These are phyloP conservation scores for Gobio gobio DNA, from an alignment of 2,113 vertebrate species.

Conservation along the genomic window DNA sequence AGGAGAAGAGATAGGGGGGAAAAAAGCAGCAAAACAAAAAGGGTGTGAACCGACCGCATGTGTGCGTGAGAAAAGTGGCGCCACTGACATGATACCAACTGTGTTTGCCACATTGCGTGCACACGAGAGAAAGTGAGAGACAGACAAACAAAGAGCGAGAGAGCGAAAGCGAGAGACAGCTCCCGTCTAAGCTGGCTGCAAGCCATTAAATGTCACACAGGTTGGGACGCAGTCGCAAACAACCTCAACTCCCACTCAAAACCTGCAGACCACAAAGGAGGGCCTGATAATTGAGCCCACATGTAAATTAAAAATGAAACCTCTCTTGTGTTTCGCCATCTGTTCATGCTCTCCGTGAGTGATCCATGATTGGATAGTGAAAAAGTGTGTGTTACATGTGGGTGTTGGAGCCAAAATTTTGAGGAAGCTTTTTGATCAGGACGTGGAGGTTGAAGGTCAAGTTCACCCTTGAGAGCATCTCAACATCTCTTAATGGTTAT, in stretches of 20 bases:
- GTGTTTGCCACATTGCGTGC: constrained; percentile 20
- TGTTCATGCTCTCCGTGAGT: constrained; percentile 53
- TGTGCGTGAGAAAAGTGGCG: constrained; percentile 39
- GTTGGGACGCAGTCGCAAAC: constrained; percentile 32
- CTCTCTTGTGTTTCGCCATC: constrained; percentile 61
- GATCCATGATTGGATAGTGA: not conserved
- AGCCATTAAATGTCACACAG: constrained; percentile 65
- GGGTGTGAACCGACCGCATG: not conserved
- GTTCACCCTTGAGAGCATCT: not conserved
- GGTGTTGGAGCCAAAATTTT: not conserved
- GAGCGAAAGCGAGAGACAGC: not conserved
- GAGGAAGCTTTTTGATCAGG: not conserved
- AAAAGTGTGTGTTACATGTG: not conserved
- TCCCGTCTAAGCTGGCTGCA: constrained; percentile 38
- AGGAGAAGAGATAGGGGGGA: not conserved
- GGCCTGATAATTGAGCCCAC: constrained; percentile 52
- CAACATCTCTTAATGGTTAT: not conserved
- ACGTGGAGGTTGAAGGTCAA: not conserved
- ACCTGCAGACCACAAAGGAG: constrained; percentile 58
- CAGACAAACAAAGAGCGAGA: not conserved
- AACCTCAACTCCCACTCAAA: constrained; percentile 55
- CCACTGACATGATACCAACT: constrained; percentile 29
- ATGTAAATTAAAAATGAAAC: constrained; percentile 58
- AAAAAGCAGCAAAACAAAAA: not conserved
- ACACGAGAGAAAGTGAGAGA: not conserved